A percentile compares a stretch with the other conserved stretches of the same genome.
Conservation (phyloP, 2,888 invertebrate species). For the Athalia rosae region DNA sequence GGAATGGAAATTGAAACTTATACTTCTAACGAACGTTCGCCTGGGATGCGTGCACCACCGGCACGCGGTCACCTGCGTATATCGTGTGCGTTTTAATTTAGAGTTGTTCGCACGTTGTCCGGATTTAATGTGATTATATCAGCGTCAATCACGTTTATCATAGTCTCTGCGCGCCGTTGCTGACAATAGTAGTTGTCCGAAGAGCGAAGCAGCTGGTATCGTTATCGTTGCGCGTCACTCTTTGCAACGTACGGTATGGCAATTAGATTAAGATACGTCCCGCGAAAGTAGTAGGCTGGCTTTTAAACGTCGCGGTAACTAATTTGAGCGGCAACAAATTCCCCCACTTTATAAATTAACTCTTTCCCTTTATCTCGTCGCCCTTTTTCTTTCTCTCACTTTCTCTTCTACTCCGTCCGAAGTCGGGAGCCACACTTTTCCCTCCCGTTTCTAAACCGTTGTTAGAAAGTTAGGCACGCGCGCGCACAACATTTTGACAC, state of each 20-base stretch:
- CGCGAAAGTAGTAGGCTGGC: slow-evolving; percentile 5
- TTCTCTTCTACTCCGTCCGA: background rate
- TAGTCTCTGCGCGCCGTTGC: background rate
- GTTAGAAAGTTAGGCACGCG: slow-evolving; percentile 43
- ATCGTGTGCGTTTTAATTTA: background rate
- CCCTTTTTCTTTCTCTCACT: slow-evolving; percentile 10
- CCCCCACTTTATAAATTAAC: slow-evolving; percentile 27
- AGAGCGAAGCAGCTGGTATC: background rate
- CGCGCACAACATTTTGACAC: slow-evolving; percentile 39
- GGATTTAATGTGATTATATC: slow-evolving; percentile 3
- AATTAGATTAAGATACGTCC: slow-evolving; percentile 25
- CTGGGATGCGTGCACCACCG: too few relatives aligned
- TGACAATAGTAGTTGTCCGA: slow-evolving; percentile 15
- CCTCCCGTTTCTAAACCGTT: slow-evolving; percentile 30
- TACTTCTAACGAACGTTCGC: too few relatives aligned
- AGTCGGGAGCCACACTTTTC: background rate
- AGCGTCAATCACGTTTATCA: slow-evolving; percentile 2
- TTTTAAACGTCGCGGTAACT: slow-evolving; percentile 30
- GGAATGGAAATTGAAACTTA: background rate
- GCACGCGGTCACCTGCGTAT: background rate
- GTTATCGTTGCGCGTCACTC: slow-evolving; percentile 21
- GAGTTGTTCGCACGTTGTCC: slow-evolving; percentile 1
- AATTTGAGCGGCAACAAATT: slow-evolving; percentile 42
- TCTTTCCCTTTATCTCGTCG: slow-evolving; percentile 26
- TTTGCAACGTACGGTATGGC: background rate